Conservation (phyloP, 2,888 invertebrate species). For the Hartigia nigra region DNA sequence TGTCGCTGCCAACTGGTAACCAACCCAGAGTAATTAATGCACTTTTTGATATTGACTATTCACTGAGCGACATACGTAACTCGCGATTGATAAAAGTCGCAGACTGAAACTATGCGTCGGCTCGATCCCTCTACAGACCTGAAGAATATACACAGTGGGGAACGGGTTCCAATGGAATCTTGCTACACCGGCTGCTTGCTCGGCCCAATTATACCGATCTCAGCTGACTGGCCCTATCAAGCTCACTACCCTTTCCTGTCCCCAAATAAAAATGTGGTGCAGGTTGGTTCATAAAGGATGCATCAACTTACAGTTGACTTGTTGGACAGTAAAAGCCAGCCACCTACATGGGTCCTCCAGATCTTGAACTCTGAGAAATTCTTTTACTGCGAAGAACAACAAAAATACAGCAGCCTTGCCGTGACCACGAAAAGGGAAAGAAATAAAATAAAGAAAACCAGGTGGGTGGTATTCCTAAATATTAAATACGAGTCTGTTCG, state of each 20-base stretch:
- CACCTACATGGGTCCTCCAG: neutral
- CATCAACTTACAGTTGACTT: neutral
- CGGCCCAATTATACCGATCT: conserved; percentile 23
- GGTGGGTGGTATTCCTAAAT: neutral
- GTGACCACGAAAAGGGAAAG: neutral
- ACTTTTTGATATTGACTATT: neutral
- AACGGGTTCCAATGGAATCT: conserved; percentile 19
- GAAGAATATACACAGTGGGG: neutral
- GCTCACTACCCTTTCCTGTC: conserved; percentile 10
- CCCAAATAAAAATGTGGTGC: neutral
- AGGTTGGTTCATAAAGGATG: neutral
- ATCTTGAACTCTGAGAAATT: neutral
- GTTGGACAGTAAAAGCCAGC: neutral
- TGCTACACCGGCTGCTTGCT: conserved; percentile 12
- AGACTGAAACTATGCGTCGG: neutral
- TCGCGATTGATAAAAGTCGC: neutral
- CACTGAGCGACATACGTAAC: neutral
- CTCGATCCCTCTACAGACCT: neutral
- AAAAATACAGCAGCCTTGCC: neutral
- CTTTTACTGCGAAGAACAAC: no score
- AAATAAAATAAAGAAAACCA: neutral
- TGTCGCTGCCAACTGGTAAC: neutral
- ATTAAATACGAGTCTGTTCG: neutral
- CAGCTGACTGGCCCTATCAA: conserved; percentile 14
- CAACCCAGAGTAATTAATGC: neutral